Evolutionary conservation across 2,888 invertebrate genomes (phyloP), one percentile per base, ranked within the genome.

Genomic region (Drosophila bunnanda): DNA sequence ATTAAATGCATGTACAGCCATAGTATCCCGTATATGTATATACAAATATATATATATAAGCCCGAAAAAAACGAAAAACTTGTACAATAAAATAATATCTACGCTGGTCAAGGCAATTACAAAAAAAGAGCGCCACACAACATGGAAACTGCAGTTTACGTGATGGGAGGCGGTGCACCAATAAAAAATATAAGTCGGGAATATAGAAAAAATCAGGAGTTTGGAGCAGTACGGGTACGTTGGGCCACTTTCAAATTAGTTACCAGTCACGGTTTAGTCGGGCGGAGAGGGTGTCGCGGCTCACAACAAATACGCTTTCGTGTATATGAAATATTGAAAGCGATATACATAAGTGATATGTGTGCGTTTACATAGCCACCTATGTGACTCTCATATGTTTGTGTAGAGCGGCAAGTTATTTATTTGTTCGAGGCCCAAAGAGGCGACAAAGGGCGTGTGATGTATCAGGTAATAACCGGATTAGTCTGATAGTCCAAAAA

Each of bases 81-180:
- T 15, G 8, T 20, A 54, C 69, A 67, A 73, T 76, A 73, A 72
- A 76, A 67, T 69, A 58, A 61, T 50, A 82, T 69, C 61, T 59
- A 66, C 64, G 60, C 56, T 68, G 86, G 77, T 79, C 86, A 89
- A 89, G 85, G 77, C 86, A 88, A 85, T 83, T 79, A 82, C 65
- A 88, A 88, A 77, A 88, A 77, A 72, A 71, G 22, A 39, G 34
- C 50, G 28, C 30, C 44, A 39, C 20, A 6, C 36, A 64, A 43
- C 60, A 70, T 66, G 54, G 39, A 25, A 61, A 46, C 58, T 46
- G 71, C 48, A 65, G 66, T 52, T 70, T 76, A 55, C 62, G 36
- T 44, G 72, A 30, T n/a, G 41, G 71, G 58, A 44, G 71, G 71
- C 44, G 13, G 34, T 44, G 34, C 53, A 46, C 36, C 75, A 50